phyloP scores from a whole-genome alignment of 2,888 invertebrate species.

The Pogonocherus hispidulus region DNA sequence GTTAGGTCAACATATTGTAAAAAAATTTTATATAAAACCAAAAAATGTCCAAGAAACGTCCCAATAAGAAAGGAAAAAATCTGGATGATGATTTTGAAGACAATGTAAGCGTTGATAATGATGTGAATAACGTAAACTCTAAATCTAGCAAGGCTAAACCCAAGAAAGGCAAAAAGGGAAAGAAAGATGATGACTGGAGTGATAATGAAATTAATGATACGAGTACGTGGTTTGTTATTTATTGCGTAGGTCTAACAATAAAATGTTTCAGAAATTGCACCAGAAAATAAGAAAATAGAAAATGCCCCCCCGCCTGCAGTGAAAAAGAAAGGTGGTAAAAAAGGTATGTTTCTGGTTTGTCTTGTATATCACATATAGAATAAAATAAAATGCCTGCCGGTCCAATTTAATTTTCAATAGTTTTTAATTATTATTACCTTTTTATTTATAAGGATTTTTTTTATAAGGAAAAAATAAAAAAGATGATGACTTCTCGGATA shows the following conservation, averaged over 20 bases:
- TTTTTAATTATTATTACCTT: background rate
- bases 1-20: constrained; percentile 25
- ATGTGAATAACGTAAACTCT: constrained; percentile 64
- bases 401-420: too few relatives aligned
- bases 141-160: constrained; percentile 70
- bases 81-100: constrained; percentile 71
- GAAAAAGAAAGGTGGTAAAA: constrained; percentile 51
- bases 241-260: constrained; percentile 5
- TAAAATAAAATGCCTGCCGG: too few relatives aligned
- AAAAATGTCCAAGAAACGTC: constrained; percentile 74
- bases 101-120: constrained; percentile 57
- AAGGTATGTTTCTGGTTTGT: constrained; percentile 43
- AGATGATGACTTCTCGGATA: constrained; percentile 61
- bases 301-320: constrained; percentile 46
- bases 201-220: constrained; percentile 64
- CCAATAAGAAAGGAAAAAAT: constrained; percentile 73
- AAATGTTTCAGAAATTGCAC: constrained; percentile 26
- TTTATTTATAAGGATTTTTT: too few relatives aligned
- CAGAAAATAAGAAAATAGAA: constrained; percentile 39
- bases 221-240: constrained; percentile 48
- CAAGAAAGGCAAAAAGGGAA: constrained; percentile 67
- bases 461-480: constrained; percentile 49
- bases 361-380: too few relatives aligned
- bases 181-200: constrained; percentile 61
- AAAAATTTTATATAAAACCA: constrained; percentile 9